phyloP scores from a whole-genome alignment of 2,888 invertebrate species.

The Antheraea yamamai region DNA sequence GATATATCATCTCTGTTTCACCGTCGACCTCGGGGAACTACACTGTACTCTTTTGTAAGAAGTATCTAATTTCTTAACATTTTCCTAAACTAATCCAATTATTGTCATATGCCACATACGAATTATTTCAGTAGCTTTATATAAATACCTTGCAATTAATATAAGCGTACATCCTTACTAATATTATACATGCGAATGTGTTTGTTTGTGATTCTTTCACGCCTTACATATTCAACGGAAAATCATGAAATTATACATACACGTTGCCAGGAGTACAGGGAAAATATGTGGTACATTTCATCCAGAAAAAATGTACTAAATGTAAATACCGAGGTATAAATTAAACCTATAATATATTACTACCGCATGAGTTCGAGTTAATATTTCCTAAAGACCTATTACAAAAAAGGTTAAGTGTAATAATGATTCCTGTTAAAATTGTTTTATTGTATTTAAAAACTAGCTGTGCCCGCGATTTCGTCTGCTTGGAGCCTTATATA shows the following conservation, averaged over 20 bases:
- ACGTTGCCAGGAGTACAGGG: too few relatives aligned
- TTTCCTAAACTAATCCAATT: neutral
- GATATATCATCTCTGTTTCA: slow-evolving; percentile 55
- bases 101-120: neutral
- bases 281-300: too few relatives aligned
- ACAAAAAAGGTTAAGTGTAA: neutral
- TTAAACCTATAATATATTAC: too few relatives aligned
- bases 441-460: neutral
- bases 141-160: neutral
- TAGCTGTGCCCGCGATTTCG: too few relatives aligned
- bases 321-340: too few relatives aligned
- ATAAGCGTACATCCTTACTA: too few relatives aligned
- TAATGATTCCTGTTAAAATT: neutral
- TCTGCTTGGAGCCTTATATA: too few relatives aligned
- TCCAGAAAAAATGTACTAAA: too few relatives aligned
- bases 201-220: too few relatives aligned
- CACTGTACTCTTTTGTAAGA: slow-evolving; percentile 5
- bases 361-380: neutral
- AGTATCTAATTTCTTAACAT: neutral
- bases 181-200: too few relatives aligned
- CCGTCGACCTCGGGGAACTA: slow-evolving; percentile 34
- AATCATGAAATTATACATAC: too few relatives aligned
- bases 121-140: neutral
- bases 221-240: too few relatives aligned
- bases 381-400: neutral